phyloP scores from a whole-genome alignment of 2,797 vertebrate genomes.

The Chrysocyon brachyurus region DNA sequence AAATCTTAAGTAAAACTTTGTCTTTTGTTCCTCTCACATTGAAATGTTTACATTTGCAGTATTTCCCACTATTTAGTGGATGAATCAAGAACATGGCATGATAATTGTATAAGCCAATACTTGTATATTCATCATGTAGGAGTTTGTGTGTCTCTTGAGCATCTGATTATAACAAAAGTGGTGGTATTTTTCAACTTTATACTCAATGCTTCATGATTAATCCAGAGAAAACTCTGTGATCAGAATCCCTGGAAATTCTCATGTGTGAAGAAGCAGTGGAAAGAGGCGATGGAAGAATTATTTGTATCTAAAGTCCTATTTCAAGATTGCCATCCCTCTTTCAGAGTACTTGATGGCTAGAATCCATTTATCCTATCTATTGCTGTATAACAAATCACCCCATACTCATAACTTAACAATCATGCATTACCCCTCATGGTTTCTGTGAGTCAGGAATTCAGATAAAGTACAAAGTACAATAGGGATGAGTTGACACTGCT shows the following conservation, averaged over 20 bases:
- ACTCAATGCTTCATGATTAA: not conserved
- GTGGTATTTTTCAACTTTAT: not conserved
- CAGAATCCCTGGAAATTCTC: not conserved
- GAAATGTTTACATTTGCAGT: not conserved
- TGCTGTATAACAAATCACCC: not conserved
- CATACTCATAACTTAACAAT: not conserved
- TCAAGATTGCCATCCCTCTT: not conserved
- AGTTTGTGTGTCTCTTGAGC: not conserved
- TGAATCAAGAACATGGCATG: not conserved
- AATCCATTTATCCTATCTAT: not conserved
- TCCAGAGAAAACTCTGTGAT: not conserved
- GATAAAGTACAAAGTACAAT: too few relatives aligned
- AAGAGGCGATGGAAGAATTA: not conserved
- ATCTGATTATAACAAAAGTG: not conserved
- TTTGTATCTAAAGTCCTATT: not conserved
- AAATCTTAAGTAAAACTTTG: not conserved
- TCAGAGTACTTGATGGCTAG: not conserved
- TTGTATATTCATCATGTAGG: not conserved
- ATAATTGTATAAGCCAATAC: not conserved
- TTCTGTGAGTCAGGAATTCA: not conserved
- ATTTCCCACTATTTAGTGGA: not conserved
- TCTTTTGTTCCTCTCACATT: not conserved
- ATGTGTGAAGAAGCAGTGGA: not conserved
- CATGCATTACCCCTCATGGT: not conserved
- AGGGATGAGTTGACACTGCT: not conserved